Evolutionary conservation across 2,888 invertebrate species (phyloP).

Genomic region (Sceliomorpha sp.): DNA sequence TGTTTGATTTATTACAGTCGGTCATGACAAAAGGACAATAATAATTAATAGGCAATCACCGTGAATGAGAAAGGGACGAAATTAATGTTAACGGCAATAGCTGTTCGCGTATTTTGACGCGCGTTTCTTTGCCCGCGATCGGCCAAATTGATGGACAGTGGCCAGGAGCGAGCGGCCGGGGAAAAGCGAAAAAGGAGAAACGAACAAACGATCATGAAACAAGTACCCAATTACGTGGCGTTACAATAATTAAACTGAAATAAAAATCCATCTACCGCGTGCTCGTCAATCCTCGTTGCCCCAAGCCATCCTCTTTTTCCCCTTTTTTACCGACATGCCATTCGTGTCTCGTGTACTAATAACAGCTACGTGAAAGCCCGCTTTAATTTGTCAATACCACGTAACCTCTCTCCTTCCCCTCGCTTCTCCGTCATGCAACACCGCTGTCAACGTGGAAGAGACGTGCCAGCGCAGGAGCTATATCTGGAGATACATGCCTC

Average conservation of each 20-base stretch:
- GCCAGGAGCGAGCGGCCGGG: constrained; percentile 30
- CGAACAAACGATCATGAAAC: constrained; percentile 51
- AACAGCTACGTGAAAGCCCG: constrained; percentile 63
- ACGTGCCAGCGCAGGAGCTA: constrained; percentile 35
- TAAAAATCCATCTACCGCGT: constrained; percentile 69
- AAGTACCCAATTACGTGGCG: constrained; percentile 66
- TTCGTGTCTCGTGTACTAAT: constrained; percentile 63
- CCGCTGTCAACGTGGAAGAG: constrained; percentile 50
- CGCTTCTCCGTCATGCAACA: constrained; percentile 16
- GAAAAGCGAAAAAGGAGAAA: constrained; percentile 39
- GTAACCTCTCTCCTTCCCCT: constrained; percentile 43
- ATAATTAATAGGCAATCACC: constrained; percentile 53
- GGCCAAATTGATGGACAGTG: constrained; percentile 14
- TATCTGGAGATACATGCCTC: constrained; percentile 20
- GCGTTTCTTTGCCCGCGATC: constrained; percentile 5
- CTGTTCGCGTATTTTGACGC: constrained; percentile 43
- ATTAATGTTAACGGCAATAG: constrained; percentile 49
- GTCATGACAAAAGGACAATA: constrained; percentile 49
- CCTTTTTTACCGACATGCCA: constrained; percentile 52
- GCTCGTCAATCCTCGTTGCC: constrained; percentile 64
- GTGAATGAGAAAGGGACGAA: constrained; percentile 47
- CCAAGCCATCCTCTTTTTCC: constrained; percentile 44
- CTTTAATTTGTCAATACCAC: constrained; percentile 61
- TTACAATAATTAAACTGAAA: constrained; percentile 75
- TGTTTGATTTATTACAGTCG: constrained; percentile 47